A percentile compares a stretch with the other conserved stretches of the same genome.
phyloP scores from a whole-genome alignment of 2,797 vertebrate genomes.

The Gymnothorax javanicus region DNA sequence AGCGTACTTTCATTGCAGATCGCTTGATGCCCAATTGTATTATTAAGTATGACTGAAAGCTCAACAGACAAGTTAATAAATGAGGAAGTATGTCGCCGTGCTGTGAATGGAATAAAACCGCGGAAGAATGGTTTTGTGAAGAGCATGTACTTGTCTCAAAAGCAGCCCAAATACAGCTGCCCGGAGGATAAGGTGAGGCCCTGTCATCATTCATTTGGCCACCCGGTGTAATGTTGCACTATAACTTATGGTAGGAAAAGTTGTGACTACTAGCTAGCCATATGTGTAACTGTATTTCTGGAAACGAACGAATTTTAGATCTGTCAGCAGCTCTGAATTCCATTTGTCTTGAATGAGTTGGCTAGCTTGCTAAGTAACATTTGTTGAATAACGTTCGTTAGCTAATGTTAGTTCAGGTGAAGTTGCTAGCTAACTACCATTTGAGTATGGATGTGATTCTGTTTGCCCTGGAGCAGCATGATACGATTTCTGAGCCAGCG shows the following conservation, averaged over 20 bases:
- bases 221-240: conserved; percentile 24
- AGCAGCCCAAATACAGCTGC: conserved; percentile 43
- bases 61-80: conserved; percentile 56
- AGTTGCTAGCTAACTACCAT: not conserved
- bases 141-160: conserved; percentile 53
- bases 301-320: not conserved
- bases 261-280: not conserved
- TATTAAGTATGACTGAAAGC: conserved; percentile 67
- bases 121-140: conserved; percentile 61
- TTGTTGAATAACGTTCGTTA: not conserved
- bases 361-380: not conserved
- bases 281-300: not conserved
- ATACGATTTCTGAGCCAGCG: not conserved
- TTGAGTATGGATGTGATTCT: not conserved
- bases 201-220: conserved; percentile 56
- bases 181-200: conserved; percentile 60
- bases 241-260: not conserved
- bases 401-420: not conserved
- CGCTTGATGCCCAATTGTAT: conserved; percentile 47
- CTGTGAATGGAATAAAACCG: conserved; percentile 64
- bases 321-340: no score
- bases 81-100: conserved; percentile 57
- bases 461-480: not conserved
- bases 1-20: conserved; percentile 57
- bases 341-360: not conserved